A percentile compares a stretch with the other conserved stretches of the same genome.
These are phyloP conservation scores for Diabrotica undecimpunctata DNA, from an alignment of 1,140 invertebrate species.

Conservation along the genomic window DNA sequence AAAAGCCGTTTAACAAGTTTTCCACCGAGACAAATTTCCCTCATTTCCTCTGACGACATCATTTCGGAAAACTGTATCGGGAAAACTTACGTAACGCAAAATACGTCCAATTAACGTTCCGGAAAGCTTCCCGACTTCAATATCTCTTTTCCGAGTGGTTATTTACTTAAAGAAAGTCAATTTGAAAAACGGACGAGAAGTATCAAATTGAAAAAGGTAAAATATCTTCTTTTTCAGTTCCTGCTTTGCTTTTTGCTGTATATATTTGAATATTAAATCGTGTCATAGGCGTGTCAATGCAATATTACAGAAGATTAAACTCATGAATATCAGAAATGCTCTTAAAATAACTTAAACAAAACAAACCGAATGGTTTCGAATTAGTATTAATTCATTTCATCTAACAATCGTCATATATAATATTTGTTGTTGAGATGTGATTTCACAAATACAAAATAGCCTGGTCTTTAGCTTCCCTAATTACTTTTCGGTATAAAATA, in stretches of 20 bases:
- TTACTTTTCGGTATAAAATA: too few relatives aligned
- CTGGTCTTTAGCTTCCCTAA: too few relatives aligned
- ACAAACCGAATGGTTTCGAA: too few relatives aligned
- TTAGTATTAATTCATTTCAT: too few relatives aligned
- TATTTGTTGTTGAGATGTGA: too few relatives aligned
- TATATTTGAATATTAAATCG: not conserved
- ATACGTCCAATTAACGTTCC: conserved; percentile 9
- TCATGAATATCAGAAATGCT: too few relatives aligned
- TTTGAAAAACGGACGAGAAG: conserved; percentile 2
- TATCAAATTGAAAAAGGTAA: not conserved
- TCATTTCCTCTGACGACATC: conserved; percentile 6
- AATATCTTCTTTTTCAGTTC: not conserved
- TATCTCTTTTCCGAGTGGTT: not conserved
- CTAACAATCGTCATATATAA: too few relatives aligned
- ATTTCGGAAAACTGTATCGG: conserved; percentile 7
- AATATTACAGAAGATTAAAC: too few relatives aligned
- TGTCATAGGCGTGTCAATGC: too few relatives aligned
- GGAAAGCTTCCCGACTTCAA: not conserved
- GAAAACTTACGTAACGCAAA: conserved; percentile 10
- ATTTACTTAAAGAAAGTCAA: conserved; percentile 3
- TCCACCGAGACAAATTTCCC: conserved; percentile 8
- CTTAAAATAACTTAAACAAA: too few relatives aligned
- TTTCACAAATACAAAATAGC: too few relatives aligned
- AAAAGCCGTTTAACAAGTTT: conserved; percentile 10
- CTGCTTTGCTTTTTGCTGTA: not conserved